Conservation (phyloP, 2,888 invertebrate genomes). For the Chalcosyrphus nemorum region DNA sequence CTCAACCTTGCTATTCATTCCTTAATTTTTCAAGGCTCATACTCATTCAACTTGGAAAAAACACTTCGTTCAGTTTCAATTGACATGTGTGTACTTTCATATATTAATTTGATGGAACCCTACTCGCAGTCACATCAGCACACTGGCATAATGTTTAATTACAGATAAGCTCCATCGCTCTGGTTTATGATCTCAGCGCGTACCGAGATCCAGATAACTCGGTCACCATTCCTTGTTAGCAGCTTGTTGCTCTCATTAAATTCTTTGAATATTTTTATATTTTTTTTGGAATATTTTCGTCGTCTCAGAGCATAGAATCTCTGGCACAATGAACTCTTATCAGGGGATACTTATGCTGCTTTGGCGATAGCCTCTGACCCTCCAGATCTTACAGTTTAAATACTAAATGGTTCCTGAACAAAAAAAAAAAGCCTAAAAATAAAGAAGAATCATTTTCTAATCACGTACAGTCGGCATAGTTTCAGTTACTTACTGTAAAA, state of each 20-base stretch:
- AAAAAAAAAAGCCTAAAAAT: conserved; percentile 23
- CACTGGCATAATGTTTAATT: conserved; percentile 33
- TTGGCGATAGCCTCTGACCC: conserved; percentile 77
- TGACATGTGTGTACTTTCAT: conserved; percentile 21
- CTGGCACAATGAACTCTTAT: conserved; percentile 78
- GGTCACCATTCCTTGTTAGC: conserved; percentile 40
- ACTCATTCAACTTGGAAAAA: background rate
- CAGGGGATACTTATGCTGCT: conserved; percentile 72
- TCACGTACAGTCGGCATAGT: conserved; percentile 4
- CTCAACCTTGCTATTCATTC: conserved; percentile 46
- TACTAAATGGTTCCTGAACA: conserved; percentile 1
- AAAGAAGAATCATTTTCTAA: conserved; percentile 14
- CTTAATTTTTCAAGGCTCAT: conserved; percentile 19
- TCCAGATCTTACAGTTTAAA: conserved; percentile 21
- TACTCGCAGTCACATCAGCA: background rate
- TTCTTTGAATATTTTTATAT: conserved; percentile 17
- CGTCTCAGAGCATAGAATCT: conserved; percentile 24
- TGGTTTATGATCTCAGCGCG: conserved; percentile 54
- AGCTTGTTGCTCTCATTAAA: conserved; percentile 23
- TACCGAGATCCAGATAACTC: conserved; percentile 45
- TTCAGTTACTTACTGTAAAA: background rate
- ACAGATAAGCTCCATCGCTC: conserved; percentile 50
- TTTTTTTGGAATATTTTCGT: conserved; percentile 5
- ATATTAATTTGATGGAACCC: conserved; percentile 39
- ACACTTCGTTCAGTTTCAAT: conserved; percentile 37